Evolutionary conservation across 2,113 vertebrate species (phyloP).

Genomic region (Tangachromis dhanisi): DNA sequence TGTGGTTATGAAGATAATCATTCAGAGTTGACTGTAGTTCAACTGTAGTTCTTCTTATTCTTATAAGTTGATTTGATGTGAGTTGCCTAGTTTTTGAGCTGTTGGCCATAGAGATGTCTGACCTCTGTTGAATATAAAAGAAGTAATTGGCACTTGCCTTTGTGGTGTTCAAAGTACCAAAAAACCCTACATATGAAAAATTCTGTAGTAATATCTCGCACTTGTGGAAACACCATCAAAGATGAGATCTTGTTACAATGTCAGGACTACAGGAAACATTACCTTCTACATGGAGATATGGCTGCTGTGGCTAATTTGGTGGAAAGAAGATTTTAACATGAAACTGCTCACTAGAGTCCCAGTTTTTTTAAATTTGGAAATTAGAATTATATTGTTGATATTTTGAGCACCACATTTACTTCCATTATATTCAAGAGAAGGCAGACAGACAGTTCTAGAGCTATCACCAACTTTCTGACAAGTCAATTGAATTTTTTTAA

Average conservation of each 20-base stretch:
- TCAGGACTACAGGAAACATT: background rate
- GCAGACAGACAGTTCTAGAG: background rate
- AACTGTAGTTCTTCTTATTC: background rate
- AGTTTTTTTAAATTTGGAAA: background rate
- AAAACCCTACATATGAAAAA: background rate
- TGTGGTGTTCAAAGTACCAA: background rate
- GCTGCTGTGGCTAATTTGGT: background rate
- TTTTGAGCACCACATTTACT: background rate
- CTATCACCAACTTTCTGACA: background rate
- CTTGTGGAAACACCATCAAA: background rate
- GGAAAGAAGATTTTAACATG: background rate
- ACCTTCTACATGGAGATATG: background rate
- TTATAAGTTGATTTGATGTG: background rate
- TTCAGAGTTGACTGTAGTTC: background rate
- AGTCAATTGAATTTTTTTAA: background rate
- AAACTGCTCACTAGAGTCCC: background rate
- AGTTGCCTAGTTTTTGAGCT: rapidly evolving
- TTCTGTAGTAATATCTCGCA: background rate
- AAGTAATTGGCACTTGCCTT: background rate
- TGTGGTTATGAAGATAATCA: background rate
- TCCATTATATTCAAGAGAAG: background rate
- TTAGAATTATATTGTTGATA: background rate
- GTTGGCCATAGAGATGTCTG: background rate
- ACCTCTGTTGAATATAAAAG: background rate
- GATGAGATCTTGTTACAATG: background rate